These are phyloP conservation scores for Regulus satrapa DNA, from an alignment of 2,113 vertebrate species.

Conservation along the genomic window DNA sequence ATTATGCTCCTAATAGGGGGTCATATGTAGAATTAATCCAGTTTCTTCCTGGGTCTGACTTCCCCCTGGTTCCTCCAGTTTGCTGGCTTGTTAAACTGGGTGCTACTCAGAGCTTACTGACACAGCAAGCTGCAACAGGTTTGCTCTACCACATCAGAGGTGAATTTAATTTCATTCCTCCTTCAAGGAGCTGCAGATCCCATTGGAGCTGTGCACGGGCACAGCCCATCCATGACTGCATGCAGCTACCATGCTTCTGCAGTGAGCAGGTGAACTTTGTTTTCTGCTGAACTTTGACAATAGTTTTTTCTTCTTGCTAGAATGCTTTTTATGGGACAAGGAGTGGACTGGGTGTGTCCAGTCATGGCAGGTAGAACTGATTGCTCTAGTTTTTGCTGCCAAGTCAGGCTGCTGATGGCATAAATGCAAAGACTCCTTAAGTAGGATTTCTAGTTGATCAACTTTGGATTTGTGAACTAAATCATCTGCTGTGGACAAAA, in stretches of 20 bases:
- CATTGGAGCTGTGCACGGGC: not conserved
- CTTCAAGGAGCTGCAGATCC: not conserved
- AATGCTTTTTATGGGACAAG: not conserved
- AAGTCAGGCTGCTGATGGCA: not conserved
- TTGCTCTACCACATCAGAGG: not conserved
- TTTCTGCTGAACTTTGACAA: not conserved
- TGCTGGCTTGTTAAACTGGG: not conserved
- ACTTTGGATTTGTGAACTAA: conserved; percentile 15
- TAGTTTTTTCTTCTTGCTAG: not conserved
- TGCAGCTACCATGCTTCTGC: not conserved
- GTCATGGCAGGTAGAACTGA: not conserved
- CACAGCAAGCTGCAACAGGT: not conserved
- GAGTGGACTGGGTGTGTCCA: not conserved
- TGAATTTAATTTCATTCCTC: not conserved
- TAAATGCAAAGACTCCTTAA: not conserved
- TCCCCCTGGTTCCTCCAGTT: not conserved
- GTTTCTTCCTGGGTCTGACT: not conserved
- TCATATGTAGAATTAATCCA: not conserved
- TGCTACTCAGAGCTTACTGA: not conserved
- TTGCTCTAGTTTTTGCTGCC: not conserved
- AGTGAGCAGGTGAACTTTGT: not conserved
- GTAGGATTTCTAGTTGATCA: not conserved
- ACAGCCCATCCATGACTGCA: not conserved
- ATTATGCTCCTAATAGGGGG: not conserved
- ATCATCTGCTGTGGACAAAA: conserved; percentile 7